Evolutionary conservation across 2,888 invertebrate genomes (phyloP).

Genomic region (Mesodorylaimus sp.): DNA sequence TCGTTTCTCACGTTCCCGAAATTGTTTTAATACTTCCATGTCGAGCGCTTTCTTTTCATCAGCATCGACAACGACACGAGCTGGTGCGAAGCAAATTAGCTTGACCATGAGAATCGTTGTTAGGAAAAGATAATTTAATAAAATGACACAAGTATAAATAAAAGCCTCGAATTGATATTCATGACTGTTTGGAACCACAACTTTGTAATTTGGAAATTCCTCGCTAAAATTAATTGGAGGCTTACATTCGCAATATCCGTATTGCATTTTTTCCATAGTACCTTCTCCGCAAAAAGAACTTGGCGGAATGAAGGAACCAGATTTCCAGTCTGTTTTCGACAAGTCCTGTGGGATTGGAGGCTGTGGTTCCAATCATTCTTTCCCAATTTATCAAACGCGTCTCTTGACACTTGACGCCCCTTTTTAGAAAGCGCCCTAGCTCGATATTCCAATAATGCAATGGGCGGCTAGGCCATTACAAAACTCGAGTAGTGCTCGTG

Average conservation of each 20-base stretch:
- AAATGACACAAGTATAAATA: neutral
- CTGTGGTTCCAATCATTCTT: too few species aligned
- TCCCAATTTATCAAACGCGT: too few species aligned
- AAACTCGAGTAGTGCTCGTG: too few species aligned
- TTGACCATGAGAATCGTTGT: conserved; percentile 2
- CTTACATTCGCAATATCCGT: neutral
- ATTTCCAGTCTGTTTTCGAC: too few species aligned
- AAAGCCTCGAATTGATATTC: conserved; percentile 3
- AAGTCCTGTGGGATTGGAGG: too few species aligned
- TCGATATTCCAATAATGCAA: too few species aligned
- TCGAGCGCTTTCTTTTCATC: neutral
- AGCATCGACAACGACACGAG: neutral
- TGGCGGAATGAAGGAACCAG: too few species aligned
- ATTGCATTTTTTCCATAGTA: too few species aligned
- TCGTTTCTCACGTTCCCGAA: neutral
- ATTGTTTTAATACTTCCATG: neutral
- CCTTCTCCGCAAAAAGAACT: too few species aligned
- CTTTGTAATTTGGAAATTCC: neutral
- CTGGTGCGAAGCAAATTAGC: neutral
- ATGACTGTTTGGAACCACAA: neutral
- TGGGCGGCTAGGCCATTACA: too few species aligned
- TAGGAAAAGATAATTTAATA: neutral
- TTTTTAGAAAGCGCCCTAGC: too few species aligned
- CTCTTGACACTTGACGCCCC: too few species aligned
- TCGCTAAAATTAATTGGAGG: neutral